phyloP scores from a whole-genome alignment of 2,113 vertebrate species.

The Sapayoa aenigma region DNA sequence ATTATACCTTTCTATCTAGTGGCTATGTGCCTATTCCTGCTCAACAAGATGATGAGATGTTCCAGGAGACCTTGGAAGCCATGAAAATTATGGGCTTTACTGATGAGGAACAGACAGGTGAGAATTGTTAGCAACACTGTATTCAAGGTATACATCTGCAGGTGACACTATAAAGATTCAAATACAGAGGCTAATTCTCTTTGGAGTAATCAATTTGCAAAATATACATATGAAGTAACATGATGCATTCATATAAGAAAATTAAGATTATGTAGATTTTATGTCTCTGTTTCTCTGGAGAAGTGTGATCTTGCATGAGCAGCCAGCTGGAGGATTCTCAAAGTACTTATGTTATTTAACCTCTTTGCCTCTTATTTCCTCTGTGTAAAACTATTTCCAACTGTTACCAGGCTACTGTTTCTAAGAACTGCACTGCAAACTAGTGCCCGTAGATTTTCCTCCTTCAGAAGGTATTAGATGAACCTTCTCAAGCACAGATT shows the following conservation, averaged over 20 bases:
- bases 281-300: neutral
- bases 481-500: neutral
- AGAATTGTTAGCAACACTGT: neutral
- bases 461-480: neutral
- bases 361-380: neutral
- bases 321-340: neutral
- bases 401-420: neutral
- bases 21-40: constrained; percentile 88
- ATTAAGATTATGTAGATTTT: neutral
- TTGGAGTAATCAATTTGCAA: neutral
- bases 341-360: neutral
- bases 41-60: constrained; percentile 90
- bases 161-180: neutral
- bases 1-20: constrained; percentile 86
- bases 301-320: neutral
- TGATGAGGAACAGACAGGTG: constrained; percentile 87
- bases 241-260: neutral
- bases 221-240: neutral
- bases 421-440: neutral
- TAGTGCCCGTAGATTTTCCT: neutral
- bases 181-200: neutral
- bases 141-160: neutral
- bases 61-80: constrained; percentile 90
- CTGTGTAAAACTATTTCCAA: neutral
- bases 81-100: constrained; percentile 95